phyloP scores from a whole-genome alignment of 2,797 vertebrate genomes.

The Siniperca obscura region DNA sequence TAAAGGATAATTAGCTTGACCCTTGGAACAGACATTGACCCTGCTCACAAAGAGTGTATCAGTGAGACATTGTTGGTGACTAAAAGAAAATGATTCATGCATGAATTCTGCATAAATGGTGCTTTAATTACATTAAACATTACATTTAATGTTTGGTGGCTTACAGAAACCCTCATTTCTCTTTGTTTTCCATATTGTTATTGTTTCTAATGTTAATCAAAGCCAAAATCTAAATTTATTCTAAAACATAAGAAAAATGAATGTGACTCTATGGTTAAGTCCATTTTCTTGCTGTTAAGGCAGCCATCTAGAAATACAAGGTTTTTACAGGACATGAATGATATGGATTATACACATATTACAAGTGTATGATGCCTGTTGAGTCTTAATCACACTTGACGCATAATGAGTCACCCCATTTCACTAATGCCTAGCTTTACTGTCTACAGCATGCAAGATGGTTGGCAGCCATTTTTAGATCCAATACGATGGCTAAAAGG shows the following conservation, averaged over 20 bases:
- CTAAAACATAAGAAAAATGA: background rate
- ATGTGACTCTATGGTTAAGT: background rate
- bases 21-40: constrained; percentile 35
- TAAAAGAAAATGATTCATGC: constrained; percentile 60
- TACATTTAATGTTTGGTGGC: background rate
- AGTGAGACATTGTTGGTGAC: constrained; percentile 48
- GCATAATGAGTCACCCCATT: constrained; percentile 42
- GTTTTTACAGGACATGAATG: background rate
- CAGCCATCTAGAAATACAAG: background rate
- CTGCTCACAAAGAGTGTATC: constrained; percentile 29
- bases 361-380: constrained; percentile 8
- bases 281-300: background rate
- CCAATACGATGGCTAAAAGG: constrained; percentile 37
- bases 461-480: constrained; percentile 48
- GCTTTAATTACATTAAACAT: constrained; percentile 33
- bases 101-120: constrained; percentile 42
- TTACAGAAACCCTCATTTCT: constrained; percentile 1
- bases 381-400: constrained; percentile 51
- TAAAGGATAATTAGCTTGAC: constrained; percentile 64
- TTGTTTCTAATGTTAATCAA: background rate
- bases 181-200: background rate
- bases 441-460: constrained; percentile 33
- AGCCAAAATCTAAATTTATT: background rate
- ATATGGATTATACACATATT: constrained; percentile 41
- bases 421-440: constrained; percentile 51